phyloP scores from a whole-genome alignment of 2,888 invertebrate genomes.

The Pammene aurita region DNA sequence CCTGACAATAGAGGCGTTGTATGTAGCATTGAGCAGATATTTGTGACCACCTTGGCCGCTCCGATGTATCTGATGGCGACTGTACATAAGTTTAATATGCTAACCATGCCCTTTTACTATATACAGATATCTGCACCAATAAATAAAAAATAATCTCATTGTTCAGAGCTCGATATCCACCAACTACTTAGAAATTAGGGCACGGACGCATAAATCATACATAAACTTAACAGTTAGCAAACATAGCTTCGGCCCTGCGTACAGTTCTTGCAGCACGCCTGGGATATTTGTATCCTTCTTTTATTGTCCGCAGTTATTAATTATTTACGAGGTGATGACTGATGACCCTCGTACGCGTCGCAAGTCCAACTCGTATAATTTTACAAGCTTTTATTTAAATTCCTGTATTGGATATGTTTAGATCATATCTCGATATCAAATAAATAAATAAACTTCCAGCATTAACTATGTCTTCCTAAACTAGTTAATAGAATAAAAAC shows the following conservation, averaged over 20 bases:
- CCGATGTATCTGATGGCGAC: too few relatives aligned
- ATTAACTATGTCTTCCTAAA: too few relatives aligned
- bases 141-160: too few relatives aligned
- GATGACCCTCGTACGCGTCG: not conserved
- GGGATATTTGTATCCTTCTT: not conserved
- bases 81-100: too few relatives aligned
- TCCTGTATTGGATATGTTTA: not conserved
- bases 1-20: too few relatives aligned
- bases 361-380: not conserved
- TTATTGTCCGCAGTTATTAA: conserved; percentile 1
- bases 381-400: conserved; percentile 3
- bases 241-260: not conserved
- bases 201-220: conserved; percentile 10
- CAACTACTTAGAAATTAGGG: not conserved
- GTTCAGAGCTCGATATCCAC: not conserved
- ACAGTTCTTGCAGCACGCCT: not conserved
- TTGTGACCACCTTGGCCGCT: too few relatives aligned
- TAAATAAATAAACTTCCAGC: too few relatives aligned
- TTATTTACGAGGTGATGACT: not conserved
- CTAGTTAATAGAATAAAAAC: too few relatives aligned
- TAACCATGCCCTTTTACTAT: too few relatives aligned
- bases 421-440: not conserved
- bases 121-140: too few relatives aligned
- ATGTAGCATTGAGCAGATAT: too few relatives aligned
- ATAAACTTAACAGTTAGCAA: conserved; percentile 7